phyloP scores from a whole-genome alignment of 2,113 vertebrate genomes.

The Lipotes vexillifer region DNA sequence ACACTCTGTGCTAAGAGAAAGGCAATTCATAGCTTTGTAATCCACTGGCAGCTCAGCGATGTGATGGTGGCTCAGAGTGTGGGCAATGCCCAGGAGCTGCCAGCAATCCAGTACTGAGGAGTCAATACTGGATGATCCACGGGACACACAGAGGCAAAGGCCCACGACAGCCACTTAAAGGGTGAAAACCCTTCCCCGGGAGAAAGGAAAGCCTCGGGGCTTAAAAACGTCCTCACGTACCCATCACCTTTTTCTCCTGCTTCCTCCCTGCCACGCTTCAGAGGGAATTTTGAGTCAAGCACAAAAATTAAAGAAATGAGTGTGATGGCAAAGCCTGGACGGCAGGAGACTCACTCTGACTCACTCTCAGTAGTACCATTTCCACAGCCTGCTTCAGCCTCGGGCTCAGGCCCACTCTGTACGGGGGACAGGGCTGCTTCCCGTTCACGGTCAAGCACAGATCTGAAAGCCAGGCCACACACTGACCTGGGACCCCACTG shows the following conservation, averaged over 20 bases:
- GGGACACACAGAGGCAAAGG: background rate
- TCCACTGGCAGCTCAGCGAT: background rate
- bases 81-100: conserved; percentile 28
- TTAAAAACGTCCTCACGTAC: background rate
- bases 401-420: too few species aligned
- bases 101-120: background rate
- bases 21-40: background rate
- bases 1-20: background rate
- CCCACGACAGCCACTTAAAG: background rate
- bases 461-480: background rate
- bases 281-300: background rate
- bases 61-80: conserved; percentile 51
- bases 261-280: background rate
- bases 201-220: background rate
- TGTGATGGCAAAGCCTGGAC: background rate
- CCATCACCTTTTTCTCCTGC: background rate
- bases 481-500: background rate
- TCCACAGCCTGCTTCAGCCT: background rate
- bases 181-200: background rate
- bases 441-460: background rate
- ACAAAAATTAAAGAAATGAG: background rate
- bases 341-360: background rate
- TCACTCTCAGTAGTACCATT: fast-evolving
- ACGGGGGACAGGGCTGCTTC: too few species aligned
- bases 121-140: background rate